phyloP scores from a whole-genome alignment of 2,888 invertebrate genomes.

The Eretmocerus hayati region DNA sequence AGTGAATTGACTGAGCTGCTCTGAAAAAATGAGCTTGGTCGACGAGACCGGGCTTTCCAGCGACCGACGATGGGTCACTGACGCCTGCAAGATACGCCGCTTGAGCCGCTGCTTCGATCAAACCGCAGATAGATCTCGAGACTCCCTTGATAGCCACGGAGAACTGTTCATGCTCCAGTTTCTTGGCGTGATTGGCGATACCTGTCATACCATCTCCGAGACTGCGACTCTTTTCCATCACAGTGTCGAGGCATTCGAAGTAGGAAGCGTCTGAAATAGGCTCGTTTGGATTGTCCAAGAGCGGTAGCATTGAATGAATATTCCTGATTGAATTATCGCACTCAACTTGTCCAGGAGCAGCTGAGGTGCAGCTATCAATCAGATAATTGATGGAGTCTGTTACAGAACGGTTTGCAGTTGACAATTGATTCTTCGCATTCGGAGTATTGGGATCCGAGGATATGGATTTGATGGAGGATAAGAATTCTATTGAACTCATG shows the following conservation, averaged over 20 bases:
- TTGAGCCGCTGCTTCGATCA: conserved; percentile 90
- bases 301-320: conserved; percentile 76
- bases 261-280: conserved; percentile 84
- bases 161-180: conserved; percentile 78
- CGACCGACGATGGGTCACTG: conserved; percentile 82
- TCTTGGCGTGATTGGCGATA: conserved; percentile 86
- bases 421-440: conserved; percentile 82
- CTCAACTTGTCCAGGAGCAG: conserved; percentile 92
- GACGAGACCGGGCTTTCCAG: conserved; percentile 81
- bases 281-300: conserved; percentile 79
- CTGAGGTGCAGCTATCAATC: conserved; percentile 79
- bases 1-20: conserved; percentile 83
- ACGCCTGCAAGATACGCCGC: conserved; percentile 92
- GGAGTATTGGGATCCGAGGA: conserved; percentile 85
- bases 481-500: conserved; percentile 75
- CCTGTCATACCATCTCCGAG: conserved; percentile 89
- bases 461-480: conserved; percentile 81
- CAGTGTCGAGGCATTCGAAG: conserved; percentile 87
- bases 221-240: conserved; percentile 80
- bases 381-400: conserved; percentile 89
- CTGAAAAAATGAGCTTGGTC: conserved; percentile 83
- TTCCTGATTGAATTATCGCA: conserved; percentile 92
- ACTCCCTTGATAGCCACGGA: conserved; percentile 76
- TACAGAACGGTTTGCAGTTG: conserved; percentile 80
- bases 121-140: conserved; percentile 79